These are phyloP conservation scores for Nesoenas mayeri DNA, from an alignment of 2,113 vertebrate species.

Conservation along the genomic window DNA sequence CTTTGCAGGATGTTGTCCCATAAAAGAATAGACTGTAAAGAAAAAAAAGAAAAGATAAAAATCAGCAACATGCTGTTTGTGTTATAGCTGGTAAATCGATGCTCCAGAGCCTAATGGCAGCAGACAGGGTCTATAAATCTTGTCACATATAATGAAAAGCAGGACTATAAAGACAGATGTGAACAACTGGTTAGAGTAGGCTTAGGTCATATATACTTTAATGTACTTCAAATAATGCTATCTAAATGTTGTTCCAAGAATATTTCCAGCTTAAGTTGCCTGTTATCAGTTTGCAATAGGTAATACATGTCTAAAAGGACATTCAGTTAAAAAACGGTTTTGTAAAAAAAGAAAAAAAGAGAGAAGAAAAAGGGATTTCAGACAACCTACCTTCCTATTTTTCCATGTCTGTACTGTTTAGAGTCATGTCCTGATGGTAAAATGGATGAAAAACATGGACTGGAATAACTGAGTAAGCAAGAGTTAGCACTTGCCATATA, in stretches of 20 bases:
- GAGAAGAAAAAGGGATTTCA: neutral
- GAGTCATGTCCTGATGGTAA: neutral
- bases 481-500: neutral
- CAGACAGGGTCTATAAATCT: constrained; percentile 4
- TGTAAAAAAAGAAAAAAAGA: neutral
- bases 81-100: neutral
- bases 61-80: neutral
- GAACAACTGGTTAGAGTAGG: neutral
- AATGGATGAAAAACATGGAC: neutral
- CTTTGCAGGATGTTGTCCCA: neutral
- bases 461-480: neutral
- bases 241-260: neutral
- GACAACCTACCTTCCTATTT: neutral
- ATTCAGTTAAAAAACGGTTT: neutral
- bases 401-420: neutral
- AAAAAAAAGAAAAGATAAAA: neutral
- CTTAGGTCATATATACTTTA: neutral
- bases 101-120: neutral
- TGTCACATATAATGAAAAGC: constrained; percentile 3
- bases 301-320: neutral
- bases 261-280: neutral
- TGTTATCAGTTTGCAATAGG: neutral
- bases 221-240: neutral
- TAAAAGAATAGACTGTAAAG: neutral
- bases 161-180: neutral